Percentiles rank a stretch among this genome's conserved stretches.
phyloP scores from a whole-genome alignment of 1,140 invertebrate species.

The Aphaenogaster floridana region DNA sequence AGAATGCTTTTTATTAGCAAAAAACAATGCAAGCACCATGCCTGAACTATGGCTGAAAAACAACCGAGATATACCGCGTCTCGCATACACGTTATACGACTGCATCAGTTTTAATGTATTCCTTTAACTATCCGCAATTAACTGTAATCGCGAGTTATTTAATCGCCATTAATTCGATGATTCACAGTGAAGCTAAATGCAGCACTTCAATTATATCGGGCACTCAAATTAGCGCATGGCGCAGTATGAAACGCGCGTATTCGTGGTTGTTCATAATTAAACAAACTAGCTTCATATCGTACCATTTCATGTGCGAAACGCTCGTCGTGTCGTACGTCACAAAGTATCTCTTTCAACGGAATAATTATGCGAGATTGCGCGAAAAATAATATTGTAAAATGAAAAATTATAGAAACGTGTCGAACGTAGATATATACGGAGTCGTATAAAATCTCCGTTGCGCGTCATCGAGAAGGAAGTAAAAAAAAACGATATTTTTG shows the following conservation, averaged over 20 bases:
- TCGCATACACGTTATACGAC: neutral
- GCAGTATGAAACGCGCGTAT: constrained; percentile 16
- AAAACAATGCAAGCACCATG: neutral
- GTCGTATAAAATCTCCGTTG: constrained; percentile 3
- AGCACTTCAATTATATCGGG: constrained; percentile 45
- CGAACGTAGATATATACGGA: neutral
- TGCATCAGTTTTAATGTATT: constrained; percentile 44
- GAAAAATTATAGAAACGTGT: neutral
- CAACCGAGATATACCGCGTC: neutral
- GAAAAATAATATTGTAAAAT: neutral
- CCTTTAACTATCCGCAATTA: constrained; percentile 50
- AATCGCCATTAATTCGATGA: constrained; percentile 54
- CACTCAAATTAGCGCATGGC: constrained; percentile 65
- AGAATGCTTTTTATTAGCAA: no score
- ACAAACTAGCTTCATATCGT: constrained; percentile 38
- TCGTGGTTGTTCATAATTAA: constrained; percentile 48
- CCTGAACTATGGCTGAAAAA: neutral
- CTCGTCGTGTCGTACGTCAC: neutral
- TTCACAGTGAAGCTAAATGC: constrained; percentile 34
- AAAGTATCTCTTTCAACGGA: neutral
- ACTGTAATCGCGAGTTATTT: constrained; percentile 56
- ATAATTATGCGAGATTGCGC: constrained; percentile 8
- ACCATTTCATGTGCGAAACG: constrained; percentile 1
- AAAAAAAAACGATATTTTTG: neutral
- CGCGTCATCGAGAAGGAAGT: neutral